phyloP scores from a whole-genome alignment of 2,888 invertebrate genomes.

The Megalurothrips usitatus region DNA sequence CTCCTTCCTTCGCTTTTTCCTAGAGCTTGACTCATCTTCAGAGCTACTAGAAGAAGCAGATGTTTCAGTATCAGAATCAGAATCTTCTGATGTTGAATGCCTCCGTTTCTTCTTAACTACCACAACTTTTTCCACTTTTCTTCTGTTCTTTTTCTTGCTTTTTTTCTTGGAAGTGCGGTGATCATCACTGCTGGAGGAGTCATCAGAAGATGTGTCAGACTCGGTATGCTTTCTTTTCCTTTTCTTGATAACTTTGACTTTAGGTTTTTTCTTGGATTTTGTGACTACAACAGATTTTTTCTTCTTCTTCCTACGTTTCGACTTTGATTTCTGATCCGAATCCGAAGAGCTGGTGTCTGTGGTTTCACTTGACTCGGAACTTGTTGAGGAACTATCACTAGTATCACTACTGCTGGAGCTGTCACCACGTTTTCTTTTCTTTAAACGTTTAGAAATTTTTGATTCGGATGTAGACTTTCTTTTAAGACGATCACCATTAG shows the following conservation, averaged over 20 bases:
- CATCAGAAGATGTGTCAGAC: slow-evolving; percentile 32
- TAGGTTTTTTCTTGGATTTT: slow-evolving; percentile 39
- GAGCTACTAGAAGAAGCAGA: slow-evolving; percentile 30
- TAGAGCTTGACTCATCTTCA: slow-evolving; percentile 38
- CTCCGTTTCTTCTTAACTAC: neutral
- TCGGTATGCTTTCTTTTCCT: slow-evolving; percentile 32
- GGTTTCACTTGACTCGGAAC: slow-evolving; percentile 36
- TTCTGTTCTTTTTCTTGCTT: slow-evolving; percentile 38
- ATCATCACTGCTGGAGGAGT: slow-evolving; percentile 31
- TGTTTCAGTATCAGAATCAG: slow-evolving; percentile 36
- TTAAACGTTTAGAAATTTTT: slow-evolving; percentile 36
- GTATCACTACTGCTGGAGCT: slow-evolving; percentile 36
- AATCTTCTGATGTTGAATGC: slow-evolving; percentile 33
- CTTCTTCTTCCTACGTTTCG: slow-evolving; percentile 34
- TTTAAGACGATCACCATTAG: slow-evolving; percentile 42
- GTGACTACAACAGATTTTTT: slow-evolving; percentile 23
- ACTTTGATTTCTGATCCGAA: slow-evolving; percentile 34
- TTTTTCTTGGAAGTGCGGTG: slow-evolving; percentile 38
- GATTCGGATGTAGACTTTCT: slow-evolving; percentile 38
- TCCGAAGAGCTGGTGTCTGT: slow-evolving; percentile 37
- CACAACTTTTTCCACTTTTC: slow-evolving; percentile 30
- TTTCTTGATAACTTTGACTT: slow-evolving; percentile 40
- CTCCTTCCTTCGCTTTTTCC: slow-evolving; percentile 34
- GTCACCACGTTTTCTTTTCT: slow-evolving; percentile 39
- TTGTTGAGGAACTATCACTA: slow-evolving; percentile 33